phyloP scores from a whole-genome alignment of 2,113 vertebrate species.

The Hydrochoerus hydrochaeris region DNA sequence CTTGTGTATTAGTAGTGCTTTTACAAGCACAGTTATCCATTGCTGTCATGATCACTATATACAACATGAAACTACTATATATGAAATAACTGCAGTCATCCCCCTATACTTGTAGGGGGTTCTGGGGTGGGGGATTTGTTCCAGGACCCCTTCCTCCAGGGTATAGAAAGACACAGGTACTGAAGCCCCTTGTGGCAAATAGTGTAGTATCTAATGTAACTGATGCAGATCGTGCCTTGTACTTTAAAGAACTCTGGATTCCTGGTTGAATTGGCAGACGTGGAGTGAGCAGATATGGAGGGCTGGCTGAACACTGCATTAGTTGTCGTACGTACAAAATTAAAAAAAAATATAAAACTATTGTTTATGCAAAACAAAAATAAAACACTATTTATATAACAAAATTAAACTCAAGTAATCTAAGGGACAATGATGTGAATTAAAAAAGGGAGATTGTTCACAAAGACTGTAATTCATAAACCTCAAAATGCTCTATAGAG shows the following conservation, averaged over 20 bases:
- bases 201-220: not conserved
- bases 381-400: not conserved
- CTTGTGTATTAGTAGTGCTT: not conserved
- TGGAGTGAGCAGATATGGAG: not conserved
- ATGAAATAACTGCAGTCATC: not conserved
- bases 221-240: not conserved
- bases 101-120: not conserved
- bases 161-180: not conserved
- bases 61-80: not conserved
- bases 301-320: not conserved
- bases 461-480: not conserved
- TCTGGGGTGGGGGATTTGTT: not conserved
- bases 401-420: conserved; percentile 9
- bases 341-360: conserved; percentile 18
- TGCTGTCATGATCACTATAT: not conserved
- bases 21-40: not conserved
- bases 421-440: not conserved
- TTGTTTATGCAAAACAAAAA: conserved; percentile 25
- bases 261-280: not conserved
- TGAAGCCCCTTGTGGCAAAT: not conserved
- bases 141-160: not conserved
- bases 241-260: not conserved
- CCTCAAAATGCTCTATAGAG: not conserved
- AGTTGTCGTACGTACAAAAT: not conserved
- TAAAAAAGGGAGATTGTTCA: not conserved